Evolutionary conservation across 2,797 vertebrate species (phyloP), one percentile per base, ranked within the genome.

Genomic region (Acomys russatus): DNA sequence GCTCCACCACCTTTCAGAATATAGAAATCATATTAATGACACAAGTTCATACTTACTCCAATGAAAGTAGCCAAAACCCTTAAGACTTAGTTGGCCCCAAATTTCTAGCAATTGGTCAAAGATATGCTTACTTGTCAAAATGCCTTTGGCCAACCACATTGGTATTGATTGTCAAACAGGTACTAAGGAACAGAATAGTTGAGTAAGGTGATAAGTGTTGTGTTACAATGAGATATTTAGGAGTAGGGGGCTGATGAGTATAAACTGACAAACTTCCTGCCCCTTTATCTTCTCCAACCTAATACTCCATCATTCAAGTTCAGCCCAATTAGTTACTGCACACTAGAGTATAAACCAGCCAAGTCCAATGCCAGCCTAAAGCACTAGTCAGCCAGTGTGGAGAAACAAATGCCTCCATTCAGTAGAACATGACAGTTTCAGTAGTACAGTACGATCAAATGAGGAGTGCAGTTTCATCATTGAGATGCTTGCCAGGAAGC

Each of bases 341-440:
- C 12, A 30, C 25, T 51, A 38, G 70, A 76, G 30, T 28, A 35
- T 15, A 88, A 89, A 4, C 28, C 79, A 82, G 38, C 71, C 84
- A 68, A 79, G 2, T 20, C 70, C 38, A 90, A 79, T 11, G 49
- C 20, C 63, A 76, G 38, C 44, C 44, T 74, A 66, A 85, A 95
- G 84, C 23, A 77, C 80, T 90, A 54, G 93, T 95, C 71, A 76
- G 23, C n/a, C 56, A 20, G 9, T 17, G 2, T 78, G 33, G 2
- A 89, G 30, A 90, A 94, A 92, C 56, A 92, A 96, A 92, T 33
- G 35, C 15, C 35, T 92, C 77, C 22, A 1, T 61, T 80, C 85
- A 71, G 83, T 15, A 76, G 61, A 86, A 79, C 54, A 63, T 56
- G 95, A 92, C 59, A 84, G 14, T 89, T 96, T 74, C 38, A 63